A percentile compares a stretch with the other conserved stretches of the same genome.
Conservation (phyloP, 2,797 vertebrate genomes). For the Syndactyla subalaris region DNA sequence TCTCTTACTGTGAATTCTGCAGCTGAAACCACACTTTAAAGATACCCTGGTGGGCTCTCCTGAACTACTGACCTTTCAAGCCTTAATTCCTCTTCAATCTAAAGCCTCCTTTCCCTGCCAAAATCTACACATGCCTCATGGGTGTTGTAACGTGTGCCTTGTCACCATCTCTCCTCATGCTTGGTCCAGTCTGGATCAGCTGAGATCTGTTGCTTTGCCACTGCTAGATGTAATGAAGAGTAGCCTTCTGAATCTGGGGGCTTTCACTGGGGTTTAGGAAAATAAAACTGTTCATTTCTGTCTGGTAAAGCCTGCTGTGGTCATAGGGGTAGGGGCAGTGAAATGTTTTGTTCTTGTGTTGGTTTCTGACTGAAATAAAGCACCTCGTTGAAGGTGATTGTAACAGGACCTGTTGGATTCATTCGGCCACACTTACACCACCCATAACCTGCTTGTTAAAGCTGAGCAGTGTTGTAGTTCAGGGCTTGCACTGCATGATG, state of each 20-base stretch:
- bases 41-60: background rate
- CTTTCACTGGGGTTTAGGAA: background rate
- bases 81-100: background rate
- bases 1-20: background rate
- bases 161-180: background rate
- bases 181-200: background rate
- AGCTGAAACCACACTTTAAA: background rate
- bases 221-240: background rate
- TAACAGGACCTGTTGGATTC: background rate
- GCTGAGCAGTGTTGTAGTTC: rapidly evolving
- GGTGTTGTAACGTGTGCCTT: background rate
- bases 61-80: background rate
- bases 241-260: background rate
- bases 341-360: background rate
- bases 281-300: background rate
- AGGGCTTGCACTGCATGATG: background rate
- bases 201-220: background rate
- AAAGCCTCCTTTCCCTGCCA: background rate
- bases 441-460: rapidly evolving
- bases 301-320: background rate
- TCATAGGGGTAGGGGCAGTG: background rate
- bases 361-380: conserved; percentile 19
- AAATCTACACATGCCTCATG: background rate
- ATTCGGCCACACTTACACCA: background rate
- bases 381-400: background rate